phyloP scores from a whole-genome alignment of 2,888 invertebrate genomes.

The Heliconius sara region DNA sequence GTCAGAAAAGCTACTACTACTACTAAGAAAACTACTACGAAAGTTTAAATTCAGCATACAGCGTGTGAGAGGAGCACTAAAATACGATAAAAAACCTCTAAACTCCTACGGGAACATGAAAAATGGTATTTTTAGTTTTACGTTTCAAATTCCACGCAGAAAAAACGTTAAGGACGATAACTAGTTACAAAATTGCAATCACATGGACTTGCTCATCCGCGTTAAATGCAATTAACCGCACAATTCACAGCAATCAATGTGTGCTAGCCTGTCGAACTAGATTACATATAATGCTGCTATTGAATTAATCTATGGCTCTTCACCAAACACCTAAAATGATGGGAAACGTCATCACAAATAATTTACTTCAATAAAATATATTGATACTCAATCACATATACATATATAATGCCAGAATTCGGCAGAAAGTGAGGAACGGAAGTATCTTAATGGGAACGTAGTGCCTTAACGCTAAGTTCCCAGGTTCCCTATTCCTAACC shows the following conservation, averaged over 20 bases:
- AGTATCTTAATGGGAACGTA: no score
- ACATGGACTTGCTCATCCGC: conserved; percentile 11
- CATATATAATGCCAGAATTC: no score
- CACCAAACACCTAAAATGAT: background rate
- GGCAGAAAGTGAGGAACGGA: no score
- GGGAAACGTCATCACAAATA: background rate
- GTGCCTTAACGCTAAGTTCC: no score
- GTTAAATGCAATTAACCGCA: conserved; percentile 18
- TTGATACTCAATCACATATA: background rate
- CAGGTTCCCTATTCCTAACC: no score
- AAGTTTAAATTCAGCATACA: background rate
- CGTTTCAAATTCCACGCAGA: background rate
- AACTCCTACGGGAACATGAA: background rate
- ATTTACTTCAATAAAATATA: background rate
- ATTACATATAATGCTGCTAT: background rate
- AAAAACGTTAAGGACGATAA: background rate
- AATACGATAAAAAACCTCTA: background rate
- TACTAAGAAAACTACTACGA: no score
- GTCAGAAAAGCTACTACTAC: no score
- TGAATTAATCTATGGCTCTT: background rate
- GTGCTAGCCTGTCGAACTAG: background rate
- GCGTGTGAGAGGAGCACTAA: no score
- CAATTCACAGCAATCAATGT: conserved; percentile 23
- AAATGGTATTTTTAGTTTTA: background rate
- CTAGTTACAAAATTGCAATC: background rate